These are phyloP conservation scores for Dryomyza anilis DNA, from an alignment of 2,888 invertebrate genomes.

Conservation along the genomic window DNA sequence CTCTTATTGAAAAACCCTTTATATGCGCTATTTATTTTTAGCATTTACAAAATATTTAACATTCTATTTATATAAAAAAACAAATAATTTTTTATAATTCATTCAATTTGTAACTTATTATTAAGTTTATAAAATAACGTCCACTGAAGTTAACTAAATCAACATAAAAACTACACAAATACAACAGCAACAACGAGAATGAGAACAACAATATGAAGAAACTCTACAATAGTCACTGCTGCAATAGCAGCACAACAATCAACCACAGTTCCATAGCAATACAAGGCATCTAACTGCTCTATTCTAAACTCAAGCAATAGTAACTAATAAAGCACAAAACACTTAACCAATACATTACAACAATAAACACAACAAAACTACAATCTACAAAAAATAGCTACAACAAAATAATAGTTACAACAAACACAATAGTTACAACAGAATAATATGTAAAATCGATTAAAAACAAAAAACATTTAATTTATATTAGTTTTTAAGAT, in stretches of 20 bases:
- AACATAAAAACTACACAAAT: slow-evolving; percentile 23
- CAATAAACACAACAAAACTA: not conserved
- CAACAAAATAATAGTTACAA: slow-evolving; percentile 4
- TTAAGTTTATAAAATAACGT: slow-evolving; percentile 24
- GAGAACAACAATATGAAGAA: slow-evolving; percentile 18
- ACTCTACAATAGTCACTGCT: slow-evolving; percentile 6
- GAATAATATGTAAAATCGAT: slow-evolving; percentile 1
- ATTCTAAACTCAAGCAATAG: too few relatives aligned
- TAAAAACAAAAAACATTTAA: too few relatives aligned
- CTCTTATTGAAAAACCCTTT: too few relatives aligned
- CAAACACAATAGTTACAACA: slow-evolving; percentile 15
- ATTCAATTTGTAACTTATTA: too few relatives aligned
- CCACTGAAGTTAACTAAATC: slow-evolving; percentile 27
- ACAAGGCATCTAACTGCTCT: too few relatives aligned
- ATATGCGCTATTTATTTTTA: not conserved
- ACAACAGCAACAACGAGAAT: too few relatives aligned
- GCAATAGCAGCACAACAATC: slow-evolving; percentile 27
- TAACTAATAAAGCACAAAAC: not conserved
- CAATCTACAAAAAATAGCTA: not conserved
- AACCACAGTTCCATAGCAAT: slow-evolving; percentile 20
- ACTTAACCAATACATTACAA: slow-evolving; percentile 22
- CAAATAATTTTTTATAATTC: slow-evolving; percentile 3
- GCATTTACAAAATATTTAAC: slow-evolving; percentile 12
- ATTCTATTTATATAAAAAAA: not conserved
- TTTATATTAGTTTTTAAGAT: too few relatives aligned